Evolutionary conservation across 2,888 invertebrate species (phyloP).

Genomic region (Oscheius sp.): DNA sequence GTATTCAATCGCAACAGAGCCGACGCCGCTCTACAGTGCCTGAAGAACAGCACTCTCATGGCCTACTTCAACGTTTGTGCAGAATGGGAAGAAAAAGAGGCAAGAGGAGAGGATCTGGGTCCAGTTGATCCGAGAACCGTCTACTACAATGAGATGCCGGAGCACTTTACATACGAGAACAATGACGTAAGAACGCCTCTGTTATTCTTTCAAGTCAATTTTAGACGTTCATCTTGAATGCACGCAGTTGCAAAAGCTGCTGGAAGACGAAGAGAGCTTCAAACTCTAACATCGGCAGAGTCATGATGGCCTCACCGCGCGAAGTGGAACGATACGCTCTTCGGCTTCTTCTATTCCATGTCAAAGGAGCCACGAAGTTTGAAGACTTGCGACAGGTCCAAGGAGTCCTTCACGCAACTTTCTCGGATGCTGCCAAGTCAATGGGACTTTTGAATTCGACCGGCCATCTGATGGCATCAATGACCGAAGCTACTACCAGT

Average conservation of each 20-base stretch:
- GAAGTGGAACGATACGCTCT: neutral
- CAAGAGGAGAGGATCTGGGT: neutral
- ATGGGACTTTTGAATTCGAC: neutral
- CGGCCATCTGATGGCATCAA: neutral
- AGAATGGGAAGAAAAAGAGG: neutral
- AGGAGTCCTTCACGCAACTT: neutral
- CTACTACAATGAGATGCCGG: slow-evolving; percentile 6
- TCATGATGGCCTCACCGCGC: neutral
- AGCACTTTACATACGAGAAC: neutral
- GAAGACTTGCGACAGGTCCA: slow-evolving; percentile 16
- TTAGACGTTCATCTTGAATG: no score
- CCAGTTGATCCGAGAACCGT: neutral
- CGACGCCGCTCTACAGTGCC: neutral
- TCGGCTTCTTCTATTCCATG: neutral
- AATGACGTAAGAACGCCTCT: neutral
- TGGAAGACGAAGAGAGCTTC: neutral
- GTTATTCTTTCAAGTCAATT: no score
- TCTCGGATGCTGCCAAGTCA: slow-evolving; percentile 1
- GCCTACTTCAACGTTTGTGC: neutral
- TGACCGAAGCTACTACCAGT: neutral
- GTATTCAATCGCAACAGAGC: slow-evolving; percentile 13
- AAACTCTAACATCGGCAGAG: neutral
- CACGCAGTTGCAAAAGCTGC: neutral
- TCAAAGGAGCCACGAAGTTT: neutral
- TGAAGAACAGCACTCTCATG: neutral